Percentiles rank a stretch among this genome's conserved stretches.
Conservation (phyloP, 2,888 invertebrate species). For the Fragum sueziense region DNA sequence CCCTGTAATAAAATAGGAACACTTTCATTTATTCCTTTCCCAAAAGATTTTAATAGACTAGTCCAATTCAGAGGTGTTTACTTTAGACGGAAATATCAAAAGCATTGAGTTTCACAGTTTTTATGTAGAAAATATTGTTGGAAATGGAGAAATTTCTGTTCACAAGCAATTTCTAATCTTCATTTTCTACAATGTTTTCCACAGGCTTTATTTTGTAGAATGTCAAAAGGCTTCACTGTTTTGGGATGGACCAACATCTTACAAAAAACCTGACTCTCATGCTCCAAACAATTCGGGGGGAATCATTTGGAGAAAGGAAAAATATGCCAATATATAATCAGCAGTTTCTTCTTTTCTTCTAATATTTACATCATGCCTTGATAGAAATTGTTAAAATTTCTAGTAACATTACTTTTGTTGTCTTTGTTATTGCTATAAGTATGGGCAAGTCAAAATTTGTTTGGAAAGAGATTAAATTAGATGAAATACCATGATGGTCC, state of each 20-base stretch:
- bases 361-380: background rate
- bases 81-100: no score
- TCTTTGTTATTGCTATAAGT: background rate
- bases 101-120: no score
- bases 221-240: no score
- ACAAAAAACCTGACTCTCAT: background rate
- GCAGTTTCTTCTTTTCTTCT: background rate
- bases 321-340: background rate
- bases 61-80: no score
- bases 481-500: no score
- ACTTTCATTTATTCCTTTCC: no score
- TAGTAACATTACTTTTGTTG: background rate
- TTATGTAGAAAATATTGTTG: no score
- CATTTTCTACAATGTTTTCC: no score
- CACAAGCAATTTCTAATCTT: no score
- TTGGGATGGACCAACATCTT: background rate
- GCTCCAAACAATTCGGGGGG: background rate
- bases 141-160: no score
- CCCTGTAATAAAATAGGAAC: conserved; percentile 84
- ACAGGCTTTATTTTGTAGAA: no score
- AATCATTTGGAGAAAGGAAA: background rate
- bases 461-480: background rate
- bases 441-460: background rate
- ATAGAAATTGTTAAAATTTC: background rate
- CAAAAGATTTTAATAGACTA: no score